Evolutionary conservation across 2,888 invertebrate genomes (phyloP).

Genomic region (Polyommatus iphigenia): DNA sequence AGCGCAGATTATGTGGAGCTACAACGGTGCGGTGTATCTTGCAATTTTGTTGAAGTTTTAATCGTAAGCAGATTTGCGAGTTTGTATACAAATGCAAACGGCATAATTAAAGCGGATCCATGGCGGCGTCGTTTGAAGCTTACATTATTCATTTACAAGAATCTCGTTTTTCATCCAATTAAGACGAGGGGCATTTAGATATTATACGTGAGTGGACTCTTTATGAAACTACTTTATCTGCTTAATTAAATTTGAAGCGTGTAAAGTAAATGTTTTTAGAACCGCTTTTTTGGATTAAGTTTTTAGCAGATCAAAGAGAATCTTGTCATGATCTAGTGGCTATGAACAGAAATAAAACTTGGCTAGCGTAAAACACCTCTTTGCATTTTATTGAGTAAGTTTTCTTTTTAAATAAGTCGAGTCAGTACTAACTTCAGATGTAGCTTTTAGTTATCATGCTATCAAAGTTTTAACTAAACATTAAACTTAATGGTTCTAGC

Average conservation of each 20-base stretch:
- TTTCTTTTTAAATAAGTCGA: too few species aligned
- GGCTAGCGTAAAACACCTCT: neutral
- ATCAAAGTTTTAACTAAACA: too few species aligned
- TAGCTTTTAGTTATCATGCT: too few species aligned
- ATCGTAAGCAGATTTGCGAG: conserved; percentile 39
- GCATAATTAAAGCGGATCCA: conserved; percentile 29
- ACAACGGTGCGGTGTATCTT: conserved; percentile 44
- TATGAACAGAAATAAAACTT: neutral
- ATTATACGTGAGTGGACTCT: conserved; percentile 25
- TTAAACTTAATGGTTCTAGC: too few species aligned
- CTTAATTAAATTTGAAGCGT: neutral
- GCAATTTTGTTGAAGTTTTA: conserved; percentile 45
- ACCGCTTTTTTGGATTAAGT: neutral
- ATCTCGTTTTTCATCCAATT: conserved; percentile 18
- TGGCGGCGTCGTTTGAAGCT: conserved; percentile 26
- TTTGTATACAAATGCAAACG: conserved; percentile 30
- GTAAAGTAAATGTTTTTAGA: neutral
- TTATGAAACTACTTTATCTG: conserved; percentile 17
- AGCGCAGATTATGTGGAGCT: neutral
- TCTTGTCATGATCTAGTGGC: neutral
- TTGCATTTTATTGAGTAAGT: neutral
- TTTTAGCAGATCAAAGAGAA: neutral
- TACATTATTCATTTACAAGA: conserved; percentile 25
- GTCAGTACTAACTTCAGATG: too few species aligned
- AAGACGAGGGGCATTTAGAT: conserved; percentile 7